Evolutionary conservation across 2,888 invertebrate genomes (phyloP), one percentile per base, ranked within the genome.

Genomic region (Therioaphis trifolii): DNA sequence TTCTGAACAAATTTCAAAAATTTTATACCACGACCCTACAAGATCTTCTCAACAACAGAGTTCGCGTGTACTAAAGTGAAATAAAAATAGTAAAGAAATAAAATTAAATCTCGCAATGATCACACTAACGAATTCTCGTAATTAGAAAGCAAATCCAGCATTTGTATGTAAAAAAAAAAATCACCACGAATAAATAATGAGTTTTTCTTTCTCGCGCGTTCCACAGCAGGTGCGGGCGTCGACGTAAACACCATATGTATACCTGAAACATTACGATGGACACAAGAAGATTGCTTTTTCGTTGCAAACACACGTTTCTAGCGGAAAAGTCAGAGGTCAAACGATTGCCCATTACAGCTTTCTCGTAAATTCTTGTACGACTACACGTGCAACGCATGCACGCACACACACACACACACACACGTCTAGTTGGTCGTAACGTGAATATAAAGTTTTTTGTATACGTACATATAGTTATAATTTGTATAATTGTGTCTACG

Each of bases 271-370:
- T 76, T 63, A 46, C 21, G 14, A 29, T 29, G 3, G 46, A 63
- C 63, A 61, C 43, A 27, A 27, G 61, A 75, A 61, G 75, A 75
- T 58, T n/a, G n/a, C n/a, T n/a, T n/a, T n/a, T n/a, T 75, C 61
- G 58, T 61, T 12, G 61, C 29, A 46, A 66, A 77, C 49, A 52
- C 21, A 66, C 40, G 40, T n/a, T n/a, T 35, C n/a, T 66, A 5
- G 61, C 40, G 49, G 35, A 52, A 52, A 21, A 29, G 68, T 77
- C 66, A 78, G 77, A 78, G 77, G 77, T 78, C 52, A 78, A 52
- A 77, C 66, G 75, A 14, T 63, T 21, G 55, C 52, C 15, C 24
- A 52, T 78, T 78, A 52, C 52, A 49, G 77, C 77, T 78, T 78
- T 78, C 77, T 68, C 77, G 68, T 52, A 52, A 68, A 78, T 78